Evolutionary conservation across 30 jellyfish, hydroid and myxozoan genomes (phyloP), one percentile per base, ranked within the genome.

Genomic region (Chrysaora quinquecirrha): DNA sequence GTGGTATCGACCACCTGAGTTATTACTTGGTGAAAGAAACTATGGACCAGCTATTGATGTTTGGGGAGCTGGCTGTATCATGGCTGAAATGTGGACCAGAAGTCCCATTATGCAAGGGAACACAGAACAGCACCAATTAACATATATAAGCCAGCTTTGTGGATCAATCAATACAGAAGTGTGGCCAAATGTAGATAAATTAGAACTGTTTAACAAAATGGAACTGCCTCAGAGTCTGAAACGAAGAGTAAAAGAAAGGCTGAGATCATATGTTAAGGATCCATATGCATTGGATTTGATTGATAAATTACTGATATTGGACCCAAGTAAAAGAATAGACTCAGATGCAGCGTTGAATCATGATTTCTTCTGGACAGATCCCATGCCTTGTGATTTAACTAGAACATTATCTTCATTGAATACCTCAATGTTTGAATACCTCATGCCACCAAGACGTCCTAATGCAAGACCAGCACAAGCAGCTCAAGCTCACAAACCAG

Each of bases 51-150:
- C 96, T 19, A 86, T 95, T 60, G 99, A 95, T 62, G 75, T 95
- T 83, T 95, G 99, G 99, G 98, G 98, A 63, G 99, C 99, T 11
- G 99, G 99, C 20, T 95, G 99, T 75, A 90, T 95, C 30, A 95
- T 95, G 99, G 97, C 98, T 6, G 99, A 95, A 76, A 75, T 95
- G 93, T 95, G 99, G 99, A 89, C 98, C 47, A 75, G 97, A 34
- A 80, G 87, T 35, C 96, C 99, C n/a, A 89, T 95, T 46, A 89
- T 95, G 97, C 98, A 90, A 78, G 99, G 99, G 23, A 85, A 86
- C 71, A 64, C 98, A 16, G 99, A 95, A 48, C 96, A 81, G 76
- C 95, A 84, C 54, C 99, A 95, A 48, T 49, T 95, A 11, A 78
- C 95, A 2, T 87, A 86, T 29, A 95, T 95, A 1, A 80, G 93